Percentiles rank a stretch among this genome's conserved stretches.
These are phyloP conservation scores for Amphiprion clarkii DNA, from an alignment of 2,797 vertebrate genomes.

Conservation along the genomic window DNA sequence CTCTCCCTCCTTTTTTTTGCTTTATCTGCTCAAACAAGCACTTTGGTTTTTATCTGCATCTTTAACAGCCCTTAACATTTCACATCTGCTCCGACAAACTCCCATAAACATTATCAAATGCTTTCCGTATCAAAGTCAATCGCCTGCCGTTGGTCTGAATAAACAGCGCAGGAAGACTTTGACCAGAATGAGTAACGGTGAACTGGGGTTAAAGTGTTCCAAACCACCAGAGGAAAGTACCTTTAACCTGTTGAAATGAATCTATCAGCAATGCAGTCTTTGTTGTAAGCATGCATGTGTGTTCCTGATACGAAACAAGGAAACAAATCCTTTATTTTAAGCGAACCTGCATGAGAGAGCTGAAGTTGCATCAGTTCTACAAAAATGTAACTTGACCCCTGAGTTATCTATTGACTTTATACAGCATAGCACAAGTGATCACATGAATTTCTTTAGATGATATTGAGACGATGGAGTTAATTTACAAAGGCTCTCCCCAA, in stretches of 20 bases:
- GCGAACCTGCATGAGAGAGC: not conserved
- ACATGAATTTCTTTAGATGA: conserved; percentile 64
- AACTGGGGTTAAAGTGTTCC: conserved; percentile 61
- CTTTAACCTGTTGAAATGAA: conserved; percentile 15
- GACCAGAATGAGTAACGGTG: conserved; percentile 59
- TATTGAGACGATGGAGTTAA: conserved; percentile 71
- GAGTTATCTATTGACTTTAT: conserved; percentile 58
- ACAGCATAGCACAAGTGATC: conserved; percentile 6
- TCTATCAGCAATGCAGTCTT: conserved; percentile 11
- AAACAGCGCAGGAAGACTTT: conserved; percentile 67
- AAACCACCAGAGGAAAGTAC: conserved; percentile 36
- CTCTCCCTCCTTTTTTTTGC: conserved; percentile 6
- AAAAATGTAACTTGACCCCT: conserved; percentile 38
- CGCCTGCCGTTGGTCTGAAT: conserved; percentile 67
- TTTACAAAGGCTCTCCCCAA: conserved; percentile 65
- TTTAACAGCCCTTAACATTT: conserved; percentile 71
- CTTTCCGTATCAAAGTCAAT: conserved; percentile 57
- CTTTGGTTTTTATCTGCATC: conserved; percentile 64
- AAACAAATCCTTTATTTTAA: not conserved
- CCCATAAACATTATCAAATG: conserved; percentile 73
- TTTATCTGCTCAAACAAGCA: conserved; percentile 77
- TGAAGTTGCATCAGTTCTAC: conserved; percentile 25
- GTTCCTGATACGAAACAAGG: conserved; percentile 19
- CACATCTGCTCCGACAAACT: conserved; percentile 78
- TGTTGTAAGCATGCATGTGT: not conserved